Percentiles rank a stretch among this genome's conserved stretches.
Conservation (phyloP, 2,888 invertebrate species). For the Himalopsyche japonica region DNA sequence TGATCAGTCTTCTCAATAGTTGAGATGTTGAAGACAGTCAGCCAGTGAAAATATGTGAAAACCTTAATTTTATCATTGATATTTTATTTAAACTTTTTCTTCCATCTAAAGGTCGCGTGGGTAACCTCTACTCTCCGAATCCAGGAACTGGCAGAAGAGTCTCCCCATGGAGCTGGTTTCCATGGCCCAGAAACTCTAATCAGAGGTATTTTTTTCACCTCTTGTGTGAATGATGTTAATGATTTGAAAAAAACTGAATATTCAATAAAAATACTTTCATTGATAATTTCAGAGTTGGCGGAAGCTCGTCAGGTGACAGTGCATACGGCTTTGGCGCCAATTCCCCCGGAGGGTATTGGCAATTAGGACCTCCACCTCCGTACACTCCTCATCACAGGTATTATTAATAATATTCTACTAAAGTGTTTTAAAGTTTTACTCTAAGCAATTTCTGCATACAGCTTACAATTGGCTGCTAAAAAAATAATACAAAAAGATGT, state of each 20-base stretch:
- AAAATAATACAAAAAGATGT: no score
- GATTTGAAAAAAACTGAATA: neutral
- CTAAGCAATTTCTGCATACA: no score
- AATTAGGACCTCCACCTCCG: slow-evolving; percentile 79
- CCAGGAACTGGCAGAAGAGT: slow-evolving; percentile 67
- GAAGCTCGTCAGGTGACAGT: slow-evolving; percentile 73
- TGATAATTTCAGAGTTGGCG: slow-evolving; percentile 57
- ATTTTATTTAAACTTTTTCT: no score
- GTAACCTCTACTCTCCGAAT: slow-evolving; percentile 84
- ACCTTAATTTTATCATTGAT: no score
- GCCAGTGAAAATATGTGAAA: no score
- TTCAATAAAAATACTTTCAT: neutral
- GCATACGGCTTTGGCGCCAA: slow-evolving; percentile 76
- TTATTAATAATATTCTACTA: neutral
- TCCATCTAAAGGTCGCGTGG: slow-evolving; percentile 61
- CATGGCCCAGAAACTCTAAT: slow-evolving; percentile 67
- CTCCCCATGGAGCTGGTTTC: slow-evolving; percentile 74
- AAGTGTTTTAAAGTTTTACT: no score
- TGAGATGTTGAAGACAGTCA: no score
- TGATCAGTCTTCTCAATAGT: no score
- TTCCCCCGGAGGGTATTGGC: slow-evolving; percentile 42
- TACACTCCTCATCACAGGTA: slow-evolving; percentile 75
- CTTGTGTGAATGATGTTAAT: no score
- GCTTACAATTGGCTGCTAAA: no score
- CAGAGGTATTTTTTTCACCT: slow-evolving; percentile 48